Percentiles rank a stretch among this genome's conserved stretches.
Evolutionary conservation across 2,797 vertebrate species (phyloP).

Genomic region (Ctenochaetus hawaiiensis): DNA sequence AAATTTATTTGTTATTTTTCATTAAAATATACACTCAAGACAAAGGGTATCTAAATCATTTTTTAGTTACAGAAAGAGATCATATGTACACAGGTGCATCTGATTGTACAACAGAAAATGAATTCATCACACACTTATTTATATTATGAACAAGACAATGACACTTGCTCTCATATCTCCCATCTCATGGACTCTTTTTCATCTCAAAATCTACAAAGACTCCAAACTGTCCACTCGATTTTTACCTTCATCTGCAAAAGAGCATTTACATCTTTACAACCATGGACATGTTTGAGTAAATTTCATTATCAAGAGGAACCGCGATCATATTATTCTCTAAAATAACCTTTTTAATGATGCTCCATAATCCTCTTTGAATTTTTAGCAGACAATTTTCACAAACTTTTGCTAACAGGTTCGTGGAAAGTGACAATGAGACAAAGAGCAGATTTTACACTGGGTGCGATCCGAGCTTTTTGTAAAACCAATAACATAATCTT

Average conservation of each 20-base stretch:
- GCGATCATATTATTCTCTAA: constrained; percentile 5
- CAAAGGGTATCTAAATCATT: constrained; percentile 80
- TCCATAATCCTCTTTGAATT: not conserved
- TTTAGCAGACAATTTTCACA: not conserved
- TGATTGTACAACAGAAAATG: constrained; percentile 67
- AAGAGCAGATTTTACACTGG: constrained; percentile 18
- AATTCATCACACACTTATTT: constrained; percentile 49
- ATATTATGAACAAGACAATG: constrained; percentile 55
- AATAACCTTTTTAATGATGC: not conserved
- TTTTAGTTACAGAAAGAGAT: constrained; percentile 75
- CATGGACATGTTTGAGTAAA: constrained; percentile 9
- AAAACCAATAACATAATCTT: not conserved
- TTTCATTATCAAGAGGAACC: constrained; percentile 2
- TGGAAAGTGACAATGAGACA: constrained; percentile 6
- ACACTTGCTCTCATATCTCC: constrained; percentile 33
- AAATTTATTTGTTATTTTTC: constrained; percentile 84
- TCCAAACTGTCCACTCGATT: constrained; percentile 19
- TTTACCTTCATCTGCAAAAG: constrained; percentile 26
- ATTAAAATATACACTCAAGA: constrained; percentile 86
- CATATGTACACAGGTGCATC: constrained; percentile 77
- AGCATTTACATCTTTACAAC: constrained; percentile 33
- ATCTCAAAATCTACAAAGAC: not conserved
- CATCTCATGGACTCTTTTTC: constrained; percentile 8
- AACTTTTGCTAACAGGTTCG: not conserved
- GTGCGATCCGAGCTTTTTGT: not conserved